A percentile compares a stretch with the other conserved stretches of the same genome.
Conservation (phyloP, 1,140 invertebrate species). For the Drosophila carrolli region DNA sequence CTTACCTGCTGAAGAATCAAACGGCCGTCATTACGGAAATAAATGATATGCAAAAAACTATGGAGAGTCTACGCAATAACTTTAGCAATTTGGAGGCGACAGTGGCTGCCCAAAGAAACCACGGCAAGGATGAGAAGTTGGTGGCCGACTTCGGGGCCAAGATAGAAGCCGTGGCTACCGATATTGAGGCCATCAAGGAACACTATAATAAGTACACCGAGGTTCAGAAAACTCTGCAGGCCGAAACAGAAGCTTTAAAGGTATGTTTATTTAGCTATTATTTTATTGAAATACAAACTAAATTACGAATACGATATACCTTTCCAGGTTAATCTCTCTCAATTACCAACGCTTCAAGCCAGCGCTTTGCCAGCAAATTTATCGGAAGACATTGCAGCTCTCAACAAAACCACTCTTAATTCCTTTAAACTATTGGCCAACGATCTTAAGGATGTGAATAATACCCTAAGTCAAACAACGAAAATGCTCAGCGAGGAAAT, state of each 20-base stretch:
- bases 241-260: constrained; percentile 62
- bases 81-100: constrained; percentile 56
- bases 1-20: constrained; percentile 87
- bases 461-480: constrained; percentile 69
- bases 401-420: constrained; percentile 51
- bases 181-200: constrained; percentile 77
- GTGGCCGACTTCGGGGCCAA: constrained; percentile 82
- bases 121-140: constrained; percentile 75
- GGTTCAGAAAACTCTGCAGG: constrained; percentile 58
- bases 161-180: constrained; percentile 71
- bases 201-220: constrained; percentile 67
- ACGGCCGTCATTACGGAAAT: constrained; percentile 75
- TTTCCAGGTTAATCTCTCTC: constrained; percentile 60
- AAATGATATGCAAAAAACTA: constrained; percentile 56
- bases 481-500: constrained; percentile 72
- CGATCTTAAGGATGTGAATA: constrained; percentile 66
- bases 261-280: constrained; percentile 2
- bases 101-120: constrained; percentile 63
- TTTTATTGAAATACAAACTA: neutral
- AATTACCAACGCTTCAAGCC: constrained; percentile 41
- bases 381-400: constrained; percentile 50
- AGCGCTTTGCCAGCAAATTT: constrained; percentile 50
- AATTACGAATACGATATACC: neutral
- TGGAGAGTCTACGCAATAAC: constrained; percentile 64
- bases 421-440: constrained; percentile 46